Conservation (phyloP, 1,140 invertebrate species). For the Atta texana region DNA sequence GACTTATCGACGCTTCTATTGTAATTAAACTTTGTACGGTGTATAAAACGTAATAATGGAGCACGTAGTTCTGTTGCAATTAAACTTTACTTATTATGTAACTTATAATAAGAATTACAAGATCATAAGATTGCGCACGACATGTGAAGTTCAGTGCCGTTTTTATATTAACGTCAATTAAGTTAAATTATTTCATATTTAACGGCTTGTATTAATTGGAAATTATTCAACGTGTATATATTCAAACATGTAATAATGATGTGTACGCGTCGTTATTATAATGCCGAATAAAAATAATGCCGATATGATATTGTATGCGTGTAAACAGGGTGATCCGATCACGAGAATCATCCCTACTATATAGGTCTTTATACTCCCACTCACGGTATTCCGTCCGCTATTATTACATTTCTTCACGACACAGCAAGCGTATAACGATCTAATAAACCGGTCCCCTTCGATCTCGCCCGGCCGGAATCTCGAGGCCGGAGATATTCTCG, state of each 20-base stretch:
- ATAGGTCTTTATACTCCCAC: conserved; percentile 43
- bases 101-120: background rate
- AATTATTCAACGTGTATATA: background rate
- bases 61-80: background rate
- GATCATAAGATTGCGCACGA: background rate
- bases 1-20: background rate
- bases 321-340: background rate
- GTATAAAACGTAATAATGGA: background rate
- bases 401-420: conserved; percentile 59
- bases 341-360: background rate
- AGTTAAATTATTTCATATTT: background rate
- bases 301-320: background rate
- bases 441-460: conserved; percentile 63
- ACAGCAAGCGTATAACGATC: conserved; percentile 52
- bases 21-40: conserved; percentile 17
- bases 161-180: conserved; percentile 5
- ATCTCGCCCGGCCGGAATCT: conserved; percentile 39
- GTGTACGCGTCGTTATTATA: background rate
- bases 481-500: conserved; percentile 44
- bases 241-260: background rate
- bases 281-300: background rate
- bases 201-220: background rate
- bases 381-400: conserved; percentile 30
- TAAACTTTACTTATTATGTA: conserved; percentile 39
- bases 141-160: background rate